Base-by-base conservation (phyloP, 1,140 invertebrate species). In the Microplitis mediator region DNA sequence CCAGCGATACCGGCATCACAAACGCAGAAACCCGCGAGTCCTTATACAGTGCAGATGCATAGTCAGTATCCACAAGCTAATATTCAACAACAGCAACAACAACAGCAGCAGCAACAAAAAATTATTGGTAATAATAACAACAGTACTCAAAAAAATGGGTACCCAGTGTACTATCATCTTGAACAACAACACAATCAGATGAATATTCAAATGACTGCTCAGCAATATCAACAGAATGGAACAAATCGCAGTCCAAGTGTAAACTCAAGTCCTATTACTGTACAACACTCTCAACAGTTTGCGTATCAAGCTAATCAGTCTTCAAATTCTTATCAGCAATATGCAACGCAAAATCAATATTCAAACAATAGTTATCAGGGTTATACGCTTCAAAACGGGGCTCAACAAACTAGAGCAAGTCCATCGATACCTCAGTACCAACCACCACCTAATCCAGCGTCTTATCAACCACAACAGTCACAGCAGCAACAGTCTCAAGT, bases 151-250 rank as follows among this genome's bases (percentile, higher is more conserved):
- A 87, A 86, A 66, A 85, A 79, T 60, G 66, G 74, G 32, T 82
- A 81, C 54, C 75, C 79, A n/a, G 77, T 77, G 45, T 85, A 84
- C 58, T 85, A 86, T 72, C 83, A 86, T 8, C 16, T 86, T 8
- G 85, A 87, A 16, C 84, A 86, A 35, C 84, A 86, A 61, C 84
- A 87, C 58, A 87, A 87, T 75, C 84, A 87, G 62, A 83, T 85
- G 78, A 87, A 87, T 71, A 85, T 83, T 34, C 85, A 86, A 39
- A 64, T 81, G 0, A 72, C 76, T 0, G 73, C 68, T 0, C 79
- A 79, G n/a, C 78, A 78, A 11, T 75, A 73, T 1, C 77, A 80
- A 6, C 79, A 78, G 36, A 81, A 77, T 36, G 75, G 65, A 6
- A 50, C 80, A 11, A 82, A 86, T 65, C 81, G 84, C 45, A 79